Evolutionary conservation across 2,797 vertebrate genomes (phyloP).

Genomic region (Ctenopoma kingsleyae): DNA sequence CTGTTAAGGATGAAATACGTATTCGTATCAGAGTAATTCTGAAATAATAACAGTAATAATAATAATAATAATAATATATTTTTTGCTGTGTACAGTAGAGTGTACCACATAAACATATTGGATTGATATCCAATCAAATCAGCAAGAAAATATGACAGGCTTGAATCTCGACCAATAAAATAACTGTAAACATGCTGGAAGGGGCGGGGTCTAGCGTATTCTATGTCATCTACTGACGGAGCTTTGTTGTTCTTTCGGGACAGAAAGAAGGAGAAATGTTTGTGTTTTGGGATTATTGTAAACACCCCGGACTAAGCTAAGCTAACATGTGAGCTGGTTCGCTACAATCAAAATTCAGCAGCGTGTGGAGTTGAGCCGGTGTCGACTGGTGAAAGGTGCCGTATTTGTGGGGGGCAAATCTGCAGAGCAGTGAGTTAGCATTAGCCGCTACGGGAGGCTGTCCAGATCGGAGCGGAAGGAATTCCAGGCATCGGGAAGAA

Average conservation of each 20-base stretch:
- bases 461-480: slow-evolving; percentile 80
- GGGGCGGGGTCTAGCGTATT: slow-evolving; percentile 65
- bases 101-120: slow-evolving; percentile 22
- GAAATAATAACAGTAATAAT: no score
- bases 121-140: slow-evolving; percentile 49
- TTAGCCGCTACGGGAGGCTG: slow-evolving; percentile 54
- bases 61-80: no score
- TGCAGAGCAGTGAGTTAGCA: slow-evolving; percentile 48
- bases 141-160: slow-evolving; percentile 53
- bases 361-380: neutral
- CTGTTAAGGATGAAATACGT: neutral
- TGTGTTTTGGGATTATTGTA: neutral
- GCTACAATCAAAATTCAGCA: neutral
- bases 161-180: slow-evolving; percentile 65
- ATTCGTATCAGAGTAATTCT: no score
- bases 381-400: slow-evolving; percentile 12
- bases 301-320: neutral
- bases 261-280: slow-evolving; percentile 44
- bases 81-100: slow-evolving; percentile 2
- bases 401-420: slow-evolving; percentile 25
- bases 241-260: slow-evolving; percentile 83
- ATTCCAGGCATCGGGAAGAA: slow-evolving; percentile 73
- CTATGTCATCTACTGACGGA: slow-evolving; percentile 67
- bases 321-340: neutral
- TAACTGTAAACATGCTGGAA: slow-evolving; percentile 54